These are phyloP conservation scores for Leptinotarsa tumamoca DNA, from an alignment of 2,888 invertebrate genomes.

Conservation along the genomic window DNA sequence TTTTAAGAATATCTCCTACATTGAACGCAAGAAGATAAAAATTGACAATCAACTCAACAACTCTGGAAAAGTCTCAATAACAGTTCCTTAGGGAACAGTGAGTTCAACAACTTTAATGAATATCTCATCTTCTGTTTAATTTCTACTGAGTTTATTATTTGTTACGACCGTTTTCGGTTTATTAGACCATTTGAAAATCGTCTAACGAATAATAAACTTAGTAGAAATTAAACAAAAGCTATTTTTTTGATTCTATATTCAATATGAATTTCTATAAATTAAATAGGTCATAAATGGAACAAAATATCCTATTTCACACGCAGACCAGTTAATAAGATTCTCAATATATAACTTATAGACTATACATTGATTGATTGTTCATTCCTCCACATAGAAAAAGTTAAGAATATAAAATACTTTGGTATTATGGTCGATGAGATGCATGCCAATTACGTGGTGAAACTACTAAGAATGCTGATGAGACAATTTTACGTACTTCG, in stretches of 20 bases:
- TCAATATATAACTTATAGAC: background rate
- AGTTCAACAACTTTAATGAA: background rate
- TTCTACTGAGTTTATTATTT: too few relatives aligned
- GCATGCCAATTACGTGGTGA: constrained; percentile 1
- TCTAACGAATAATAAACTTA: too few relatives aligned
- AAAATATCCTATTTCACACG: background rate
- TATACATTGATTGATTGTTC: background rate
- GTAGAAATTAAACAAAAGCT: too few relatives aligned
- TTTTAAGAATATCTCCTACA: background rate
- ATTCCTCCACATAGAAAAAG: background rate
- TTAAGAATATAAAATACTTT: background rate
- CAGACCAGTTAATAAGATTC: background rate
- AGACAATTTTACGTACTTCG: constrained; percentile 10
- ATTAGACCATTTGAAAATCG: too few relatives aligned
- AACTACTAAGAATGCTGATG: constrained; percentile 10
- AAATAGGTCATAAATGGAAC: too few relatives aligned
- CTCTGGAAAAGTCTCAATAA: background rate
- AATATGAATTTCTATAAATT: too few relatives aligned
- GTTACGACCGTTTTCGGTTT: too few relatives aligned
- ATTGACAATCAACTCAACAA: background rate
- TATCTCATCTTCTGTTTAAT: background rate
- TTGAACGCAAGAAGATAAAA: background rate
- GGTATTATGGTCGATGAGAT: constrained; percentile 14
- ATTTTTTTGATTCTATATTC: too few relatives aligned
- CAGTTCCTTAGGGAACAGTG: constrained; percentile 11